Percentiles rank a stretch among this genome's conserved stretches.
phyloP scores from a whole-genome alignment of 1,140 invertebrate genomes.

The Helicoverpa zea region DNA sequence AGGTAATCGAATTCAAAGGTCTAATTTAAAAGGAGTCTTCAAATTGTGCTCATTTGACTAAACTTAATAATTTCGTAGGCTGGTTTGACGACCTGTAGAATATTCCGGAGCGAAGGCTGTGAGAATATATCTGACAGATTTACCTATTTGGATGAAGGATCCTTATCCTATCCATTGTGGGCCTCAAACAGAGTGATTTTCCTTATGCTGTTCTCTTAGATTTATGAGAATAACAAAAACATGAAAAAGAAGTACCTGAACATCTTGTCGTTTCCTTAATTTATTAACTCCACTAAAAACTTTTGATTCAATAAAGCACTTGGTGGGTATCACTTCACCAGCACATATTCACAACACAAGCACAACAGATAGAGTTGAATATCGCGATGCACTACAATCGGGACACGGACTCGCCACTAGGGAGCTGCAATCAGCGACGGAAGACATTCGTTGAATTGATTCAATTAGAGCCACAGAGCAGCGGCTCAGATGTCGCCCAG shows the following conservation, averaged over 20 bases:
- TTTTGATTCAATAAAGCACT: not conserved
- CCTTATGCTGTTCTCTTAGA: no score
- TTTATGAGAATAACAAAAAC: not conserved
- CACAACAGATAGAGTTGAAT: conserved; percentile 25
- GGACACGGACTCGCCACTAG: conserved; percentile 41
- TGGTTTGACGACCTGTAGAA: no score
- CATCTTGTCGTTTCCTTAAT: conserved; percentile 30
- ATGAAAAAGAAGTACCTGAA: conserved; percentile 33
- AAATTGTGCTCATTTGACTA: no score
- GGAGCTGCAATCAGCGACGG: conserved; percentile 72
- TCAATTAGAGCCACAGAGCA: conserved; percentile 71
- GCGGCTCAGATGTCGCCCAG: conserved; percentile 56
- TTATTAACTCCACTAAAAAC: not conserved
- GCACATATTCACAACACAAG: conserved; percentile 54
- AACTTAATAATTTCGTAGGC: no score
- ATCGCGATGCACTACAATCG: conserved; percentile 48
- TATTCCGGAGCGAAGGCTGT: no score
- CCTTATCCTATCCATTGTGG: no score
- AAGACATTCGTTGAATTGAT: conserved; percentile 80
- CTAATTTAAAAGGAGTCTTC: no score
- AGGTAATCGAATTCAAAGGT: no score
- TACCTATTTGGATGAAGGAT: no score
- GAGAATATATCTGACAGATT: no score
- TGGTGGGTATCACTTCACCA: conserved; percentile 46
- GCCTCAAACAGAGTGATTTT: no score